Percentiles rank a stretch among this genome's conserved stretches.
These are phyloP conservation scores for Nesospiza acunhae DNA, from an alignment of 2,113 vertebrate genomes.

Conservation along the genomic window DNA sequence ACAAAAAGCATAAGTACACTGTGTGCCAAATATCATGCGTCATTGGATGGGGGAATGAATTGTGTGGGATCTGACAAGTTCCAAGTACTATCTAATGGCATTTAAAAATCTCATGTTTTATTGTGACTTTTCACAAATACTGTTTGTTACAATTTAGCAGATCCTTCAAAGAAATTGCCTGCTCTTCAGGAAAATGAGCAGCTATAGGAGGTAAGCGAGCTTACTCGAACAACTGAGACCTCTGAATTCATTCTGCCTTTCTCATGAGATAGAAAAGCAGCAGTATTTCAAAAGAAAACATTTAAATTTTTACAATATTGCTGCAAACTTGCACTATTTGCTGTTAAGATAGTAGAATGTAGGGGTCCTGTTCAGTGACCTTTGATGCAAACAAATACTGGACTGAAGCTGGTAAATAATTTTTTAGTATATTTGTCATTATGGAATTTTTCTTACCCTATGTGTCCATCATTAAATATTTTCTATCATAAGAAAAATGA, in stretches of 20 bases:
- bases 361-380: not conserved
- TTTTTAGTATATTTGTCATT: not conserved
- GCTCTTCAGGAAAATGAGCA: constrained; percentile 20
- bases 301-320: not conserved
- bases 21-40: not conserved
- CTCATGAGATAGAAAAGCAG: not conserved
- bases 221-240: not conserved
- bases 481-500: not conserved
- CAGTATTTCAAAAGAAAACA: not conserved
- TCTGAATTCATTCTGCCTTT: not conserved
- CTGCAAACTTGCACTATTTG: not conserved
- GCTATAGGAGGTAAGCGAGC: not conserved
- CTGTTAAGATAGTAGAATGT: not conserved
- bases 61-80: constrained; percentile 46
- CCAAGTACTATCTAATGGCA: not conserved
- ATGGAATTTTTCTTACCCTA: not conserved
- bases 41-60: not conserved
- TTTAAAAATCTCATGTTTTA: constrained; percentile 4
- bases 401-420: not conserved
- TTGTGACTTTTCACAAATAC: constrained; percentile 33
- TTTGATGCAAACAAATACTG: not conserved
- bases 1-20: not conserved
- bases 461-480: not conserved
- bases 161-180: constrained; percentile 17
- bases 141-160: constrained; percentile 22